Conservation (phyloP, 2,113 vertebrate genomes). For the Lonchura striata region DNA sequence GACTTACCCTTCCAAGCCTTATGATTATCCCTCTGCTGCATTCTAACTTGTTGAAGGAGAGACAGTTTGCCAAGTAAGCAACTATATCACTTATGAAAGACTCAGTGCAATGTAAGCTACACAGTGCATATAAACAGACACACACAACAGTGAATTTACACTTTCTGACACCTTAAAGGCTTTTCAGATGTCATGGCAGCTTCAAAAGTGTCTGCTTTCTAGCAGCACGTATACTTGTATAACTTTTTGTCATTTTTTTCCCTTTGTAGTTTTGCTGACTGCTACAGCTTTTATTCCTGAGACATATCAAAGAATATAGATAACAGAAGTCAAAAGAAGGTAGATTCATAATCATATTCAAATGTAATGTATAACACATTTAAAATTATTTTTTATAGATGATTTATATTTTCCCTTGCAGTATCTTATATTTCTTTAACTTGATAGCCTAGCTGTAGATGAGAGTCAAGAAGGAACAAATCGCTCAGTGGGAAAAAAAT, state of each 20-base stretch:
- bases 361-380: not conserved
- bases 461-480: not conserved
- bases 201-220: slow-evolving; percentile 48
- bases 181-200: slow-evolving; percentile 22
- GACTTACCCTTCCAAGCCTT: not conserved
- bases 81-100: not conserved
- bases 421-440: not conserved
- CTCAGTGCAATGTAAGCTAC: not conserved
- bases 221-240: not conserved
- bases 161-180: slow-evolving; percentile 42
- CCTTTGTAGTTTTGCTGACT: slow-evolving; percentile 62
- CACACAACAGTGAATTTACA: not conserved
- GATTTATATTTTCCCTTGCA: not conserved
- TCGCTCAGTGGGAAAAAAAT: not conserved
- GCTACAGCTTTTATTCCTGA: slow-evolving; percentile 20
- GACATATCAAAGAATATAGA: slow-evolving; percentile 36
- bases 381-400: not conserved
- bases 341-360: slow-evolving; percentile 27
- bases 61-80: slow-evolving; percentile 35
- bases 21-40: not conserved
- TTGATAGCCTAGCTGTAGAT: not conserved
- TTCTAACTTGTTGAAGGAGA: not conserved
- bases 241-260: not conserved
- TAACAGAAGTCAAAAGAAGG: slow-evolving; percentile 45
- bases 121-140: not conserved